Percentiles rank a stretch among this genome's conserved stretches.
These are phyloP conservation scores for Lutjanus erythropterus DNA, from an alignment of 2,113 vertebrate species.

Conservation along the genomic window DNA sequence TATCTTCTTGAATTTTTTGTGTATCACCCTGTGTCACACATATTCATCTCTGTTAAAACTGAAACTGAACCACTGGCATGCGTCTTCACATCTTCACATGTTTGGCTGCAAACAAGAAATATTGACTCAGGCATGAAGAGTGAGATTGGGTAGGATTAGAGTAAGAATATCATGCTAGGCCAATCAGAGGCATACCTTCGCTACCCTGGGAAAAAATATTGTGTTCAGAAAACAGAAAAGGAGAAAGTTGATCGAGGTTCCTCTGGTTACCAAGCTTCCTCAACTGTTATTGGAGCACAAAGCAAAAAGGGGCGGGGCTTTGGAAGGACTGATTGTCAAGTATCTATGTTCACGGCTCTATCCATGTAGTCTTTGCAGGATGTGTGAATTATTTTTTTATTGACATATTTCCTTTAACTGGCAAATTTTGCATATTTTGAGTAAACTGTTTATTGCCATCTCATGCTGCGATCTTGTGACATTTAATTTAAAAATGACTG, in stretches of 20 bases:
- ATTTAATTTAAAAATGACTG: background rate
- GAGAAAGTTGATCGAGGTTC: too few relatives aligned
- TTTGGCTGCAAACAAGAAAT: background rate
- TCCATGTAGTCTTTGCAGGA: background rate
- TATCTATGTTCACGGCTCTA: background rate
- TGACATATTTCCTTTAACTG: background rate
- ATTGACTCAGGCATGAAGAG: too few relatives aligned
- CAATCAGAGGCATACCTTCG: too few relatives aligned
- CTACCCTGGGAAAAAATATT: too few relatives aligned
- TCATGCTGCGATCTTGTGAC: background rate
- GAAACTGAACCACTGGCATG: conserved; percentile 8
- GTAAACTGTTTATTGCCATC: background rate
- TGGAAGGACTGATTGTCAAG: too few relatives aligned
- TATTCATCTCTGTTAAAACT: background rate
- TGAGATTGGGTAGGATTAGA: too few relatives aligned
- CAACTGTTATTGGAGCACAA: too few relatives aligned
- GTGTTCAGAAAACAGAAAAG: too few relatives aligned
- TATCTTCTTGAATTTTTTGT: background rate
- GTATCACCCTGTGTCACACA: conserved; percentile 3
- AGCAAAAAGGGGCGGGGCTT: too few relatives aligned
- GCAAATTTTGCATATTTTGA: too few relatives aligned
- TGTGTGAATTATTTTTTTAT: background rate
- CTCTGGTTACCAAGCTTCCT: too few relatives aligned
- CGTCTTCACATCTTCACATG: background rate
- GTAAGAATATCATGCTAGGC: too few relatives aligned